Base-by-base conservation (phyloP, 92 coral and sea anemone genomes). In the Montipora capitata region DNA sequence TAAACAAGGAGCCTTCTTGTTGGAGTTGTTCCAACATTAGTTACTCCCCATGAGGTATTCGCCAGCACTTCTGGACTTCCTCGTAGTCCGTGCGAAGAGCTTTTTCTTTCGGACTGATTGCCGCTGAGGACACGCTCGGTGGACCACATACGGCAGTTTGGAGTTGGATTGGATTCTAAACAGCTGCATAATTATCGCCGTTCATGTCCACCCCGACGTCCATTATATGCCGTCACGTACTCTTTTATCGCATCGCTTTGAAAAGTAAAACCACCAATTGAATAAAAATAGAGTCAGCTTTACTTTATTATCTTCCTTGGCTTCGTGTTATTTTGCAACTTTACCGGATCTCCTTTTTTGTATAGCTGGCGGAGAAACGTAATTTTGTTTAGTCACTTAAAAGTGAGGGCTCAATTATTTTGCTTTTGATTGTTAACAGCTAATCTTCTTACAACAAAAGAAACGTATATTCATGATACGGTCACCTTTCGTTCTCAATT, bases 11-110 rank as follows among this genome's bases (percentile, higher is more conserved):
- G 14, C 14, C 54, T 82, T 72, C 61, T 68, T 72, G 79, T 73
- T 68, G 49, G 81, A 48, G 72, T 49, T 72, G 64, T 68, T 56
- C 27, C 45, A 68, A 43, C 72, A 72, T 82, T 82, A 70, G 4
- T 27, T 27, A 27, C 35, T 27, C 35, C 0, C 35, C 35, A 27
- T 27, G 35, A 27, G 35, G 35, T 27, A 27, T 27, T 27, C 35
- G 35, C 35, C 35, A 27, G 57, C 57, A 40, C 72, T 13, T 43
- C 27, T 20, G 61, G 9, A 4, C 35, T 59, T 15, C 51, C 72
- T 72, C 72, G 69, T 8, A 7, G 87, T 59, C 42, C 41, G 17
- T 72, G 44, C 20, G 13, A 3, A 6, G 68, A 57, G 62, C 40
- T 58, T 72, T 59, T 72, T 72, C 51, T 58, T 20, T 71, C 43